Conservation (phyloP, 2,113 vertebrate genomes). For the Ranitomeya imitator region DNA sequence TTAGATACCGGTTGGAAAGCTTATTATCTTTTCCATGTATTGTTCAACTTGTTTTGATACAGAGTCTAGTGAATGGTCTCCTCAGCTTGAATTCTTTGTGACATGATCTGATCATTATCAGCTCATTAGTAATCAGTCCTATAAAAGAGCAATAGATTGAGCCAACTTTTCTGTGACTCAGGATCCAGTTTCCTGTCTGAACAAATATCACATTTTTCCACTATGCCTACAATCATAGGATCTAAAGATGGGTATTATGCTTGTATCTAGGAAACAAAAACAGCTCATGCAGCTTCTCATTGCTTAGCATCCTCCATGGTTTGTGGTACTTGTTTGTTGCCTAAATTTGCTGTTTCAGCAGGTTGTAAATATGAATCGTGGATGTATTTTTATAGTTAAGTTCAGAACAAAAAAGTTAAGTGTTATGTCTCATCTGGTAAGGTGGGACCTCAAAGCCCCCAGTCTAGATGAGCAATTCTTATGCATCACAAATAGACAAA, state of each 20-base stretch:
- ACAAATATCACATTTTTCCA: slow-evolving; percentile 46
- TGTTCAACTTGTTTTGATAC: slow-evolving; percentile 54
- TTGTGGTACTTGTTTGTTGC: neutral
- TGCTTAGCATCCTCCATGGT: slow-evolving; percentile 14
- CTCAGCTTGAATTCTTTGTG: slow-evolving; percentile 53
- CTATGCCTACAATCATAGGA: slow-evolving; percentile 25
- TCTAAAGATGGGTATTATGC: slow-evolving; percentile 7
- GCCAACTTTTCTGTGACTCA: slow-evolving; percentile 54
- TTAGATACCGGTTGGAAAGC: slow-evolving; percentile 34
- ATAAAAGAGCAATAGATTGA: slow-evolving; percentile 42
- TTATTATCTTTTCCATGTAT: slow-evolving; percentile 55
- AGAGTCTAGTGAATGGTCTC: slow-evolving; percentile 50
- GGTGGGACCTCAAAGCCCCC: too few relatives aligned
- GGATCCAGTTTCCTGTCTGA: slow-evolving; percentile 52
- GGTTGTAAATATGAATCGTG: neutral
- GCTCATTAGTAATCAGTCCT: slow-evolving; percentile 52
- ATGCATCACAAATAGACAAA: too few relatives aligned
- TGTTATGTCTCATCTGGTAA: too few relatives aligned
- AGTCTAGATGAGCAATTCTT: too few relatives aligned
- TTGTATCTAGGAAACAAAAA: slow-evolving; percentile 49
- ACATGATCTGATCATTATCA: slow-evolving; percentile 54
- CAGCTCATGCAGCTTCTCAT: slow-evolving; percentile 19
- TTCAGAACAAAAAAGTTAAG: neutral
- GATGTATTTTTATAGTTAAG: neutral
- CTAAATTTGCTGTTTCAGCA: slow-evolving; percentile 14